These are phyloP conservation scores for Misgurnus anguillicaudatus DNA, from an alignment of 2,113 vertebrate genomes.

Conservation along the genomic window DNA sequence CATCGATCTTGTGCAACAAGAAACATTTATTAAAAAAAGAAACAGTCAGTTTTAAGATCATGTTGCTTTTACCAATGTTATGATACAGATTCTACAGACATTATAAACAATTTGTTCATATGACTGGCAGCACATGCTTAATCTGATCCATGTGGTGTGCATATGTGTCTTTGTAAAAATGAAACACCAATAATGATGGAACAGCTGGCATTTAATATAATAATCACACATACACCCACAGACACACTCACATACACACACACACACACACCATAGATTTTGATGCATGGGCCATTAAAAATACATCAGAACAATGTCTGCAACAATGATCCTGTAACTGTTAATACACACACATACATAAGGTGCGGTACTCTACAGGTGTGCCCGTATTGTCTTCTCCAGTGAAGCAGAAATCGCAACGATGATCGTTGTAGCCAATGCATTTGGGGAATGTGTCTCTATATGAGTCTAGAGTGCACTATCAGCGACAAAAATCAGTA, in stretches of 20 bases:
- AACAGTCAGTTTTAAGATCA: neutral
- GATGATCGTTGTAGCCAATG: constrained; percentile 13
- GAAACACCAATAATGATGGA: constrained; percentile 22
- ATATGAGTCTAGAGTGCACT: constrained; percentile 16
- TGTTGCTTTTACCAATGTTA: neutral
- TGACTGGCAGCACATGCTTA: neutral
- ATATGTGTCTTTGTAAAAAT: neutral
- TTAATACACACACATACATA: neutral
- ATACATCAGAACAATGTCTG: neutral
- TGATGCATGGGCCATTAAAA: neutral
- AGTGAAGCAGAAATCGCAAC: constrained; percentile 26
- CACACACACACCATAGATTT: neutral
- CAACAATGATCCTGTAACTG: neutral
- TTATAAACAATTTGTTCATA: no score
- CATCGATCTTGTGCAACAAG: neutral
- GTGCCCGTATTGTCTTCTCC: constrained; percentile 18
- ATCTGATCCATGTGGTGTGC: neutral
- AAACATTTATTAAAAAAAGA: neutral
- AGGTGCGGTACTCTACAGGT: constrained; percentile 1
- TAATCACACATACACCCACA: neutral
- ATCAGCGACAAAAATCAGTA: constrained; percentile 6
- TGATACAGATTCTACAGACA: no score
- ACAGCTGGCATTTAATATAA: constrained; percentile 25
- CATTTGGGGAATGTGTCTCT: constrained; percentile 29
- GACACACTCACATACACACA: neutral